These are phyloP conservation scores for Galleria mellonella DNA, from an alignment of 1,140 invertebrate genomes.

Conservation along the genomic window DNA sequence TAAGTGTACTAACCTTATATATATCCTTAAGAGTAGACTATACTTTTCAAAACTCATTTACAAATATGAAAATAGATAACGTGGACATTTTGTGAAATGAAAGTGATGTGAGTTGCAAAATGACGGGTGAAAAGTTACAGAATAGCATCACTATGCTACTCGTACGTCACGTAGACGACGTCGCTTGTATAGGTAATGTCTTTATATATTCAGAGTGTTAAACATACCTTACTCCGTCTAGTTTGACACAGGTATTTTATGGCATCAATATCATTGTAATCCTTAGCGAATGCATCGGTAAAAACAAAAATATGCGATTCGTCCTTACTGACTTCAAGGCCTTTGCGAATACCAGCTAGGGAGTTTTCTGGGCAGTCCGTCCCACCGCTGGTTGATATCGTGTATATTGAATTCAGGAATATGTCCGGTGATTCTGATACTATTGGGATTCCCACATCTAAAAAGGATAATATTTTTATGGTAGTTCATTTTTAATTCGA, in stretches of 20 bases:
- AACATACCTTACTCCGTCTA: conserved; percentile 30
- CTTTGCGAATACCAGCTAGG: conserved; percentile 76
- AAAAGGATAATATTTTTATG: too few species aligned
- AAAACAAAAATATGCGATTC: conserved; percentile 80
- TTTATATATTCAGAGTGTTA: too few species aligned
- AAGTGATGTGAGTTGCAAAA: too few species aligned
- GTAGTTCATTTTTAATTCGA: too few species aligned
- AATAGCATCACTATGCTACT: too few species aligned
- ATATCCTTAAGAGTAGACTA: too few species aligned
- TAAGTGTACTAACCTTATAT: too few species aligned
- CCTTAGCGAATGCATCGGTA: conserved; percentile 77
- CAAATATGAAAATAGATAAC: too few species aligned
- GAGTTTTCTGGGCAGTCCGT: conserved; percentile 80
- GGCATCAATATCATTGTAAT: conserved; percentile 14
- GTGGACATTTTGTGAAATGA: too few species aligned
- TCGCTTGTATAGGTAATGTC: neutral
- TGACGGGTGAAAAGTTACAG: too few species aligned
- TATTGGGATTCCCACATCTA: conserved; percentile 21
- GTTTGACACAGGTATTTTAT: conserved; percentile 29
- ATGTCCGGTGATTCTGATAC: conserved; percentile 7
- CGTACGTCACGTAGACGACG: too few species aligned
- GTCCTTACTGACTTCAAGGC: conserved; percentile 74
- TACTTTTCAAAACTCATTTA: too few species aligned
- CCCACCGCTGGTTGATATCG: conserved; percentile 75
- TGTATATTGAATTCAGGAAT: conserved; percentile 48